Conservation (phyloP, 2,113 vertebrate species). For the Ailurus styani region DNA sequence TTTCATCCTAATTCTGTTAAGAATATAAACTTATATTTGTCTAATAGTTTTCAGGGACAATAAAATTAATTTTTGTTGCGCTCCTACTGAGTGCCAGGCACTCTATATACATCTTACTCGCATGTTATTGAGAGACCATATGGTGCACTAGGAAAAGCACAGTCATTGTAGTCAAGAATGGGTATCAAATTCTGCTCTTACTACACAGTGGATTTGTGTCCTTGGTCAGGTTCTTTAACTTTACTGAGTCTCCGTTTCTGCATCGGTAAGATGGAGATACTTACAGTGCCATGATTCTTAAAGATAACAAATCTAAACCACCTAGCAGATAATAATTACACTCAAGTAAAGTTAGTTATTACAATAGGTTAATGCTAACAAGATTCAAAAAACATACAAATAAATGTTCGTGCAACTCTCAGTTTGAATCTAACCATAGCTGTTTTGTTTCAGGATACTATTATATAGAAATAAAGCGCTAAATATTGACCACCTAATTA, state of each 20-base stretch:
- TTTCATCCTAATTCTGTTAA: constrained; percentile 35
- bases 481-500: constrained; percentile 14
- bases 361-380: neutral
- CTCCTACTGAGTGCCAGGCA: neutral
- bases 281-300: constrained; percentile 7
- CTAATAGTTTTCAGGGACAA: neutral
- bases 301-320: neutral
- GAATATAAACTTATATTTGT: neutral
- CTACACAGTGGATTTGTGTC: neutral
- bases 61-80: neutral
- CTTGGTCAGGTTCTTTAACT: constrained; percentile 2
- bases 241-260: neutral
- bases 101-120: neutral
- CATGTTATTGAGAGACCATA: neutral
- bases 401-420: neutral
- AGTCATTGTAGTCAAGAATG: neutral
- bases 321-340: neutral
- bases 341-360: neutral
- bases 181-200: constrained; percentile 29
- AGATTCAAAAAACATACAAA: neutral
- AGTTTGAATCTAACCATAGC: constrained; percentile 11
- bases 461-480: constrained; percentile 6
- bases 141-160: neutral
- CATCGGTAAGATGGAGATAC: constrained; percentile 19
- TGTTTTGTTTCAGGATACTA: constrained; percentile 9